These are phyloP conservation scores for Dunckerocampus dactyliophorus DNA, from an alignment of 2,113 vertebrate species.

Conservation along the genomic window DNA sequence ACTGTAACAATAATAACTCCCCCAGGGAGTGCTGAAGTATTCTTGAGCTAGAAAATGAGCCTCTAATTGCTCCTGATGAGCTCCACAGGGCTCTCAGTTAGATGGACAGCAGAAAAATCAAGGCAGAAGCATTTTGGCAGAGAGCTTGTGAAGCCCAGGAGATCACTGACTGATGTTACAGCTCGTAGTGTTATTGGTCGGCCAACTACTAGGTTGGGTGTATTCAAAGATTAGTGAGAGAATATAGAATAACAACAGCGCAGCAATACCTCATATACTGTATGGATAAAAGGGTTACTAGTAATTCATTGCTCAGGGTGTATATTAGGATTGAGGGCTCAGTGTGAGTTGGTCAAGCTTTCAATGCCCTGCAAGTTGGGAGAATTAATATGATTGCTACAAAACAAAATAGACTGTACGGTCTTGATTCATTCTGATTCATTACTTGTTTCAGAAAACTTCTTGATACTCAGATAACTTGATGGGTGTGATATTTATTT, in stretches of 20 bases:
- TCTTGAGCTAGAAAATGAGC: slow-evolving; percentile 4
- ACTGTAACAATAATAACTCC: background rate
- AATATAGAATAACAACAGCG: background rate
- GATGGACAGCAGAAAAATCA: slow-evolving; percentile 18
- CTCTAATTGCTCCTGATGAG: slow-evolving; percentile 10
- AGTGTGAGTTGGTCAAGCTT: too few species aligned
- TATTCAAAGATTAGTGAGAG: background rate
- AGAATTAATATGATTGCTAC: too few species aligned
- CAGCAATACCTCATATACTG: background rate
- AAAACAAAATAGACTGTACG: too few species aligned
- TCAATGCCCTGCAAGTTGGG: too few species aligned
- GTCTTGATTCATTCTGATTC: too few species aligned
- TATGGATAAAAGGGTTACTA: background rate
- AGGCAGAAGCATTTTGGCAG: slow-evolving; percentile 22
- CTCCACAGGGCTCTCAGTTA: slow-evolving; percentile 4
- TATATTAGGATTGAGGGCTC: too few species aligned
- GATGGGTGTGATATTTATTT: too few species aligned
- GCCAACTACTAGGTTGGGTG: background rate
- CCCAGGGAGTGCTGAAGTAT: slow-evolving; percentile 1
- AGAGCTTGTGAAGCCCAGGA: slow-evolving; percentile 11
- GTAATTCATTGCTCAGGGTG: too few species aligned
- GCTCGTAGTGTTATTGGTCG: slow-evolving; percentile 6
- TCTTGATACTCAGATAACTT: too few species aligned
- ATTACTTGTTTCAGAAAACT: too few species aligned
- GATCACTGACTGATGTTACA: slow-evolving; percentile 7